phyloP scores from a whole-genome alignment of 1,140 invertebrate species.

The Aradophagus sp. region DNA sequence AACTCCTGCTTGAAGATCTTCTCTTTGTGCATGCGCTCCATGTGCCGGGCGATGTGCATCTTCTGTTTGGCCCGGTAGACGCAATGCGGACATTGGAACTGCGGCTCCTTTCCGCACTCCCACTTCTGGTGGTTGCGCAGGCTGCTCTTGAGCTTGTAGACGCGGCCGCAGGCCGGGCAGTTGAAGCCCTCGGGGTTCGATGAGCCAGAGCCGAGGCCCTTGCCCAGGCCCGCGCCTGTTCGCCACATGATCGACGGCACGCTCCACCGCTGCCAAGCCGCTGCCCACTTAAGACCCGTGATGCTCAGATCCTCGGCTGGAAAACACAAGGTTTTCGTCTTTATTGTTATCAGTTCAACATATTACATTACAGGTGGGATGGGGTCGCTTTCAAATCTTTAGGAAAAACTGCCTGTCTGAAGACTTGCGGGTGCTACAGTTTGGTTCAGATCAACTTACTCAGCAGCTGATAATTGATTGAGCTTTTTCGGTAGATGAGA shows the following conservation, averaged over 20 bases:
- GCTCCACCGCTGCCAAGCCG: slow-evolving; percentile 72
- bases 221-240: slow-evolving; percentile 67
- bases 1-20: slow-evolving; percentile 76
- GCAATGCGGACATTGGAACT: slow-evolving; percentile 88
- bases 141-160: slow-evolving; percentile 89
- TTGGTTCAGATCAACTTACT: too few relatives aligned
- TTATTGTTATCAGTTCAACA: slow-evolving; percentile 61
- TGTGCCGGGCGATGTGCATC: slow-evolving; percentile 89
- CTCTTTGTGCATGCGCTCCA: slow-evolving; percentile 90
- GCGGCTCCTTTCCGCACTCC: slow-evolving; percentile 90
- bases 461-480: too few relatives aligned
- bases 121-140: slow-evolving; percentile 90
- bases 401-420: slow-evolving; percentile 33
- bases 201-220: slow-evolving; percentile 63
- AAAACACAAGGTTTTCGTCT: slow-evolving; percentile 68
- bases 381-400: slow-evolving; percentile 34
- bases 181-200: slow-evolving; percentile 78
- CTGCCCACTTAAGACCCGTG: slow-evolving; percentile 80
- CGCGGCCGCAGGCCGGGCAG: slow-evolving; percentile 85
- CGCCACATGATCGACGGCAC: slow-evolving; percentile 75
- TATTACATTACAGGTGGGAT: slow-evolving; percentile 30
- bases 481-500: too few relatives aligned
- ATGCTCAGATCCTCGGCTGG: slow-evolving; percentile 81
- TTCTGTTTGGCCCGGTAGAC: slow-evolving; percentile 88
- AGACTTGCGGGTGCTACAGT: too few relatives aligned